Conservation (phyloP, 2,113 vertebrate genomes). For the cat (Felis catus) region DNA sequence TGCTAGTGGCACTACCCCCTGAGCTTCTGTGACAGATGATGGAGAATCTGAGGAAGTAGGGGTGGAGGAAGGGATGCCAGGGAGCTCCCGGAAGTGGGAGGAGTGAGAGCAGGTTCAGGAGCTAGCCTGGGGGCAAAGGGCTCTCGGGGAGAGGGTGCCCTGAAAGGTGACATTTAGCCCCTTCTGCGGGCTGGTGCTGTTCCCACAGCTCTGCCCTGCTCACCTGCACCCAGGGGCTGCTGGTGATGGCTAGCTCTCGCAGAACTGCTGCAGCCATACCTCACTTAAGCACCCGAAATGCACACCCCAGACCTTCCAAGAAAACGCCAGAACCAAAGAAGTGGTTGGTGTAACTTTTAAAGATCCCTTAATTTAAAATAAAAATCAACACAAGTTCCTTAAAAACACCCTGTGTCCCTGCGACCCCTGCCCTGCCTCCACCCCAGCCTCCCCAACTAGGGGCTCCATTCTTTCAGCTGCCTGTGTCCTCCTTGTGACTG, state of each 20-base stretch:
- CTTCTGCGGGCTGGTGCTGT: fast-evolving
- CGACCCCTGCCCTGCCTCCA: neutral
- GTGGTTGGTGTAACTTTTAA: neutral
- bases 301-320: neutral
- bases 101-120: neutral
- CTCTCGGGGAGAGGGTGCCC: neutral
- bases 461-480: neutral
- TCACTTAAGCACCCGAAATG: neutral
- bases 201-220: neutral
- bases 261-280: neutral
- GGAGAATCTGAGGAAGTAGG: neutral
- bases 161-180: neutral
- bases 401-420: neutral
- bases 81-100: neutral
- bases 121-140: too few species aligned
- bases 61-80: too few species aligned
- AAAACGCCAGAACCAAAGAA: neutral
- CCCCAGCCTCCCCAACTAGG: neutral
- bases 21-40: neutral
- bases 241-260: fast-evolving
- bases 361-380: neutral
- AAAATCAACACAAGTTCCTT: neutral
- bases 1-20: neutral
- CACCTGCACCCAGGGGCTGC: fast-evolving
- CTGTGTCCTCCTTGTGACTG: too few species aligned